Evolutionary conservation across 2,113 vertebrate genomes (phyloP).

Genomic region (Trogon surrucura): DNA sequence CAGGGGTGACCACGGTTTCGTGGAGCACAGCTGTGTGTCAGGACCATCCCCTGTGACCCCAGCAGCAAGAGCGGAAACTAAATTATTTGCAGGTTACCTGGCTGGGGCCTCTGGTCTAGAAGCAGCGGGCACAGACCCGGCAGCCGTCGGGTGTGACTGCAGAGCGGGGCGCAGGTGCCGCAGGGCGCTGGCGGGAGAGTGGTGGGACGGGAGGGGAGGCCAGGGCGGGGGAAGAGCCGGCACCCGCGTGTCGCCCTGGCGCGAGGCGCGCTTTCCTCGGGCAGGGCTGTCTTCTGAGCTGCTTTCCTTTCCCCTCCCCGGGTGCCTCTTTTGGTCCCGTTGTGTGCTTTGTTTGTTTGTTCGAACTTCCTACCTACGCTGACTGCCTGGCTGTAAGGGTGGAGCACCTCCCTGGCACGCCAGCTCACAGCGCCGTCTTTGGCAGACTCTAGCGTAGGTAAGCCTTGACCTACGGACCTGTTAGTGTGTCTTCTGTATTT

Average conservation of each 20-base stretch:
- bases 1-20: not conserved
- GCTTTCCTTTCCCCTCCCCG: not conserved
- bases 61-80: not conserved
- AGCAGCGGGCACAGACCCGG: not conserved
- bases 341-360: not conserved
- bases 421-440: not conserved
- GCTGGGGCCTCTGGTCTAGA: not conserved
- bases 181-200: no score
- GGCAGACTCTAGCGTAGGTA: not conserved
- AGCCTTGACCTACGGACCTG: not conserved
- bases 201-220: no score
- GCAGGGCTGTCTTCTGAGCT: not conserved
- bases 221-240: not conserved
- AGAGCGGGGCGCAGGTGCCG: not conserved
- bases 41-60: not conserved
- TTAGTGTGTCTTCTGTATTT: not conserved
- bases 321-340: not conserved
- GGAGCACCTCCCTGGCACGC: not conserved
- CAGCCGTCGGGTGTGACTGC: not conserved
- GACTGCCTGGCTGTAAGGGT: not conserved
- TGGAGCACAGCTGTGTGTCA: not conserved
- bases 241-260: no score
- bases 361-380: no score
- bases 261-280: not conserved
- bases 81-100: not conserved